Conservation (phyloP, 2,113 vertebrate species). For the Dissostichus mawsoni region DNA sequence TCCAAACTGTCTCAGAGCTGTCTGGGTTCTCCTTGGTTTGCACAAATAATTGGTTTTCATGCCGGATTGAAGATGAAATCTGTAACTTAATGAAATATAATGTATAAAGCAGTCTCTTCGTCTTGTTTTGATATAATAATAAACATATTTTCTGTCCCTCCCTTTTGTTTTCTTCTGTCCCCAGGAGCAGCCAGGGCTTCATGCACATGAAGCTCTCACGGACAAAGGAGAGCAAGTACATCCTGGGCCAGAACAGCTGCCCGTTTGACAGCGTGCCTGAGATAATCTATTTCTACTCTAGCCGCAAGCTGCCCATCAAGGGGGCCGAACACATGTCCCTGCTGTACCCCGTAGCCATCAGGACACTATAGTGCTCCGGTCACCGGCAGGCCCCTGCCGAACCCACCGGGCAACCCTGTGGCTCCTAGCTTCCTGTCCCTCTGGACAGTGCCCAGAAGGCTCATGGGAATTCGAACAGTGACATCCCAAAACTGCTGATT, state of each 20-base stretch:
- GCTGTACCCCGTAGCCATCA: conserved; percentile 96
- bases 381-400: conserved; percentile 49
- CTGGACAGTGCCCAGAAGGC: conserved; percentile 31
- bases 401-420: conserved; percentile 39
- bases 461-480: conserved; percentile 55
- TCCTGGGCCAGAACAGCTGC: conserved; percentile 97
- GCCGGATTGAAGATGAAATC: neutral
- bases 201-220: conserved; percentile 98
- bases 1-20: neutral
- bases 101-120: neutral
- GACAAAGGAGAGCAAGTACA: conserved; percentile 96
- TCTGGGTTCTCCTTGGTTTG: neutral
- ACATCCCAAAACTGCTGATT: conserved; percentile 68
- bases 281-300: conserved; percentile 97
- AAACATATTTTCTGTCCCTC: neutral
- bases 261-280: conserved; percentile 96
- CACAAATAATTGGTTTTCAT: neutral
- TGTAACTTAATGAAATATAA: neutral
- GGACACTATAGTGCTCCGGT: conserved; percentile 89
- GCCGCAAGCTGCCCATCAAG: conserved; percentile 98
- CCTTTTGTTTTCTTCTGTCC: conserved; percentile 25
- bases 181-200: conserved; percentile 99
- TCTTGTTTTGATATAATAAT: conserved; percentile 1
- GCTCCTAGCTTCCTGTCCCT: conserved; percentile 29
- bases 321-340: conserved; percentile 98